phyloP scores from a whole-genome alignment of 2,113 vertebrate genomes.

The Cardinalis cardinalis region DNA sequence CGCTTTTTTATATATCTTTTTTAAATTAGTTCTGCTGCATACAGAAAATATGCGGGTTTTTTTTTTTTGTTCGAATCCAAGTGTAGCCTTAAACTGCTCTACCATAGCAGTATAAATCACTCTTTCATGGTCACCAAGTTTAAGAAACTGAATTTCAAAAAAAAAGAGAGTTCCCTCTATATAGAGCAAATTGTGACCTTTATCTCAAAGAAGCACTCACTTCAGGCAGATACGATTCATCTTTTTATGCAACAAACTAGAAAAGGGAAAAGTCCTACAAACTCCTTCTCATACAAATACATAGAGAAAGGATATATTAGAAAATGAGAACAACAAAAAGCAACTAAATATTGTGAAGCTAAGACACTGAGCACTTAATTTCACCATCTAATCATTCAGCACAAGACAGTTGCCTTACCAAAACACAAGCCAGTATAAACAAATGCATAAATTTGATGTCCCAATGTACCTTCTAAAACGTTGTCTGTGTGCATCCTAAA shows the following conservation, averaged over 20 bases:
- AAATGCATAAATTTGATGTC: neutral
- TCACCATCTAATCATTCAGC: neutral
- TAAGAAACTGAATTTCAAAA: slow-evolving; percentile 60
- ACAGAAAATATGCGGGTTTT: neutral
- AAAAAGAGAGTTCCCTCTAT: slow-evolving; percentile 42
- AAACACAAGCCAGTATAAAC: neutral
- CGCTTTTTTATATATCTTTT: neutral
- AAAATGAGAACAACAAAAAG: neutral
- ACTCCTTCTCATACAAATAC: neutral
- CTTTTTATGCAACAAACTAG: slow-evolving; percentile 2
- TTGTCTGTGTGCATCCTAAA: neutral
- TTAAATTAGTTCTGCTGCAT: slow-evolving; percentile 58
- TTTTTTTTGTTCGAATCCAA: slow-evolving; percentile 45
- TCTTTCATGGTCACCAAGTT: slow-evolving; percentile 66
- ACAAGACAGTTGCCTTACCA: neutral
- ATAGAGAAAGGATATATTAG: neutral
- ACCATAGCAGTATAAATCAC: slow-evolving; percentile 65
- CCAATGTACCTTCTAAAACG: neutral
- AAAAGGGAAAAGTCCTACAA: neutral
- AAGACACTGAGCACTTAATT: neutral
- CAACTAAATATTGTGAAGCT: neutral
- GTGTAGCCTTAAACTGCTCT: slow-evolving; percentile 46
- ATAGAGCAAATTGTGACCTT: slow-evolving; percentile 67
- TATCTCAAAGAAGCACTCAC: slow-evolving; percentile 57
- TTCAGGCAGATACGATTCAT: slow-evolving; percentile 33